phyloP scores from a whole-genome alignment of 1,140 invertebrate genomes.

The Pseudobourletiella spinata region DNA sequence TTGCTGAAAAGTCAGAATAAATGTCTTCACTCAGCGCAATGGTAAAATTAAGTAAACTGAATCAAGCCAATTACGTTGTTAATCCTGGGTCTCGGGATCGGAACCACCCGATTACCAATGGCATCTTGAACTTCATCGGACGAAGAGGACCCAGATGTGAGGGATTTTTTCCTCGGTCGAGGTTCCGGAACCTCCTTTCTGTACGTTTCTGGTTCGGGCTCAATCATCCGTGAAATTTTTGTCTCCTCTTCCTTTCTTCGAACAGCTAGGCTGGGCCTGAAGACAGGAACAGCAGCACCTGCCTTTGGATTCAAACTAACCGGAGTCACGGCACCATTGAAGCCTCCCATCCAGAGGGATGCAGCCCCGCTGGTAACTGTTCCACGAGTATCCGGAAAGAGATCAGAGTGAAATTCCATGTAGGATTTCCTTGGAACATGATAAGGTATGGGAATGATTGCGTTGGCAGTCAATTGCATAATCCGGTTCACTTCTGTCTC shows the following conservation, averaged over 20 bases:
- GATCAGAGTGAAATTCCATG: constrained; percentile 82
- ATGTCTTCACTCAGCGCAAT: background rate
- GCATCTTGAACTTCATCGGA: constrained; percentile 23
- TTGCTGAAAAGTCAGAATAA: constrained; percentile 6
- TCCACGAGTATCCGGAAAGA: constrained; percentile 80
- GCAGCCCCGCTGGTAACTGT: constrained; percentile 63
- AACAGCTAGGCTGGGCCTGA: constrained; percentile 17
- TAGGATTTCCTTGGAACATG: constrained; percentile 93
- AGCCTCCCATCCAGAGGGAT: constrained; percentile 65
- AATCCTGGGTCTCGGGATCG: constrained; percentile 22
- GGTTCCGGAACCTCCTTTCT: constrained; percentile 32
- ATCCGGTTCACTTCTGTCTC: constrained; percentile 86
- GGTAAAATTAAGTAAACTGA: too few relatives aligned
- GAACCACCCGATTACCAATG: background rate
- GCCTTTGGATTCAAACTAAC: constrained; percentile 67
- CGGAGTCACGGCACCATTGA: constrained; percentile 59
- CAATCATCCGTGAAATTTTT: constrained; percentile 18
- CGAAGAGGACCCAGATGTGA: constrained; percentile 28
- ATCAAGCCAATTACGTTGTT: too few relatives aligned
- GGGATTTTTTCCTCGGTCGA: constrained; percentile 31
- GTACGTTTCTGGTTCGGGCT: constrained; percentile 17
- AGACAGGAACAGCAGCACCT: constrained; percentile 3
- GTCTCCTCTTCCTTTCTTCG: constrained; percentile 18
- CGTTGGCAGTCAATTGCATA: constrained; percentile 69
- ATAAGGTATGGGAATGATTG: constrained; percentile 84